phyloP scores from a whole-genome alignment of 1,140 invertebrate genomes.

The Heliconius nattereri region DNA sequence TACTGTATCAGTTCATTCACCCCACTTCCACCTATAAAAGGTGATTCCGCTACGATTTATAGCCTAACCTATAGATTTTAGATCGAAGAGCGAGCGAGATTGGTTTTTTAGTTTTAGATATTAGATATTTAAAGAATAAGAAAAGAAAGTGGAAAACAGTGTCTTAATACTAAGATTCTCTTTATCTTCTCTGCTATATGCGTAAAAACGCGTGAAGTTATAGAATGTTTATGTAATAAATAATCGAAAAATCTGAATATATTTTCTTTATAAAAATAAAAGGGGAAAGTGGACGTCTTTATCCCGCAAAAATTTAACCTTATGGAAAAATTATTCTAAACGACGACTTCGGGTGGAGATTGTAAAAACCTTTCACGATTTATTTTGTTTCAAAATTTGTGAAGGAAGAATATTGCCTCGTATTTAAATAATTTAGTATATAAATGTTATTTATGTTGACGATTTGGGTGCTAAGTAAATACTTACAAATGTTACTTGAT shows the following conservation, averaged over 20 bases:
- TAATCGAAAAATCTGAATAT: not conserved
- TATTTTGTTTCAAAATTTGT: slow-evolving; percentile 9
- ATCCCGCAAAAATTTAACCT: slow-evolving; percentile 6
- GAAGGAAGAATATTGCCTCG: not conserved
- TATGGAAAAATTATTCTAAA: slow-evolving; percentile 18
- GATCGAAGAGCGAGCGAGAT: not conserved
- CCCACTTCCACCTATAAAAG: slow-evolving; percentile 10
- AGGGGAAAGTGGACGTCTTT: slow-evolving; percentile 9
- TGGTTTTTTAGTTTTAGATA: not conserved
- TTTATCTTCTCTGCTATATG: not conserved
- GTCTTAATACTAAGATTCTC: no score
- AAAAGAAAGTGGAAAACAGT: not conserved
- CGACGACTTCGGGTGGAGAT: slow-evolving; percentile 9
- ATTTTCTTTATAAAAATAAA: not conserved
- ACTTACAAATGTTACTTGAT: no score
- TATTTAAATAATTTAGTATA: slow-evolving; percentile 12
- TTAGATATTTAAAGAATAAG: not conserved
- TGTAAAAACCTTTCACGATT: slow-evolving; percentile 14
- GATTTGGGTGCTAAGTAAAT: no score
- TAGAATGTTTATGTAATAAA: not conserved
- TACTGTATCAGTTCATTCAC: not conserved
- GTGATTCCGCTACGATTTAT: not conserved
- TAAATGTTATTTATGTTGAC: not conserved
- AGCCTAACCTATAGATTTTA: not conserved
- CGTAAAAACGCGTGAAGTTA: no score